Evolutionary conservation across 1,140 invertebrate genomes (phyloP), one percentile per base, ranked within the genome.

Genomic region (Pemphigus obesinymphae): DNA sequence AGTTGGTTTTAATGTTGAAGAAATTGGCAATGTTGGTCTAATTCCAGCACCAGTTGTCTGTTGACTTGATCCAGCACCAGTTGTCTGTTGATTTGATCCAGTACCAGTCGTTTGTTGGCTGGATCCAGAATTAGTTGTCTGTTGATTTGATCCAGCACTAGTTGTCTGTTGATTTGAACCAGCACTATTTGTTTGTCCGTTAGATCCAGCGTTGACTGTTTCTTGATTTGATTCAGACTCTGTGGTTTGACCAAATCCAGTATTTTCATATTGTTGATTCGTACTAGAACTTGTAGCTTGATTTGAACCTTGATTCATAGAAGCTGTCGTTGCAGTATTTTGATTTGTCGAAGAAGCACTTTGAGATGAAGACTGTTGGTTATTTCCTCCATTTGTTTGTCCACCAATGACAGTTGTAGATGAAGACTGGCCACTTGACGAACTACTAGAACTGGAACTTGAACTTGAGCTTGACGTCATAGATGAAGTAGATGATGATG

Each of bases 311-410:
- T 37, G 75, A 72, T 63, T 37, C 82, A 82, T 78, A 45, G 63
- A n/a, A 8, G 55, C 61, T 15, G 83, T 84, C n/a, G 80, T 43
- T 53, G 82, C 82, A 13, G 72, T 81, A 48, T 50, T 63, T 81
- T 72, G 68, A 73, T 72, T 76, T 58, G 61, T 58, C 15, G 63
- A 66, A 26, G 61, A 58, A 70, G 53, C 20, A 26, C 37, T 48
- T 80, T 66, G 50, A 40, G 83, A 82, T 40, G 84, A 68, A 23
- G 83, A 61, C 76, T 84, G 83, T 73, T 83, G 82, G 13, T 58
- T 73, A 37, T 23, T 73, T 50, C 73, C 84, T 50, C 43, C 58
- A 37, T 29, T 82, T 15, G 58, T 11, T 66, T 82, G 58, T 37
- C 58, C 78, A 15, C 3, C 17, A 48, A 34, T 13, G 3, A 34